Conservation (phyloP, 2,113 vertebrate species). For the Pelodiscus sinensis region DNA sequence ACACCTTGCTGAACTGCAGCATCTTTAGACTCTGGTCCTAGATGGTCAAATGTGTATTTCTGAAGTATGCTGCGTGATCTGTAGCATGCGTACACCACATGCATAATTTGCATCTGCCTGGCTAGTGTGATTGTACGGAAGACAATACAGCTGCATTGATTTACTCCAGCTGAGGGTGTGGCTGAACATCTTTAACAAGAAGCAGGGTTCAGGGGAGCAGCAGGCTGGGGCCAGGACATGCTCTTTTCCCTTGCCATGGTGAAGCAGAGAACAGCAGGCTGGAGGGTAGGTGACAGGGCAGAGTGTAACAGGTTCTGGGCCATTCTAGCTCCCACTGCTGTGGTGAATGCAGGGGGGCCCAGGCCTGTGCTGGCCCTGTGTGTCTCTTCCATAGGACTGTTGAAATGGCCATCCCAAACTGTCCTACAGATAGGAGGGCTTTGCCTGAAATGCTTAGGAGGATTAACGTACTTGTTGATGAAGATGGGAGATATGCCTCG, state of each 20-base stretch:
- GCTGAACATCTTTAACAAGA: background rate
- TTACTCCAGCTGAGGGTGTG: background rate
- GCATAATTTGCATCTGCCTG: accelerated
- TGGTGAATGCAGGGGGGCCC: no score
- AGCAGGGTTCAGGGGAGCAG: background rate
- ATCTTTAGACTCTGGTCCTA: background rate
- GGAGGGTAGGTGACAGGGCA: no score
- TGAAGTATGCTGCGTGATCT: accelerated
- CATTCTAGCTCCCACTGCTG: no score
- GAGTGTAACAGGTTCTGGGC: no score
- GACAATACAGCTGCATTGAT: background rate
- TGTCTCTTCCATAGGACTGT: no score
- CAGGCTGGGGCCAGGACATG: no score
- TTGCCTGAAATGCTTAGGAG: no score
- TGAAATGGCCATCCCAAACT: no score
- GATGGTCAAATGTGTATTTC: background rate
- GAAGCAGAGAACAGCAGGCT: no score
- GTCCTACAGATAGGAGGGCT: no score
- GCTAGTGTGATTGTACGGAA: background rate
- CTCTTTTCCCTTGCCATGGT: no score
- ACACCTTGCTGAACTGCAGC: background rate
- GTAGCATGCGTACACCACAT: background rate
- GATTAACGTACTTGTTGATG: background rate
- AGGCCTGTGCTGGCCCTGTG: no score
- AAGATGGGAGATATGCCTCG: accelerated